Conservation (phyloP, 2,113 vertebrate genomes). For the Oceanodroma tethys region DNA sequence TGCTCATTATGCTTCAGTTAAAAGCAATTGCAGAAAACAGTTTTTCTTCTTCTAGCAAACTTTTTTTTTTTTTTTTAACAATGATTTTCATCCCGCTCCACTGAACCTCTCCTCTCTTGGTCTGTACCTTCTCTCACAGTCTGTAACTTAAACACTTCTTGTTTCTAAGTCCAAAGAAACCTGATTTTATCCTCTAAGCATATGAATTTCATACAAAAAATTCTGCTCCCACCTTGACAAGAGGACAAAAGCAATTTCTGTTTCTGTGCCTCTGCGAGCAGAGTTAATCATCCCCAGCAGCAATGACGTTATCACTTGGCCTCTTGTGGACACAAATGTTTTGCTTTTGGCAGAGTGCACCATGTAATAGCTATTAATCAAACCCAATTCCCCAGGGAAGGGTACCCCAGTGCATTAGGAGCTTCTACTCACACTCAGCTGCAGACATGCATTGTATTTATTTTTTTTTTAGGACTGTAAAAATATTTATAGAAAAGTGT, state of each 20-base stretch:
- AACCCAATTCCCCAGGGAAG: neutral
- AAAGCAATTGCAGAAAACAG: neutral
- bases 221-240: conserved; percentile 9
- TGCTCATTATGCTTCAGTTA: conserved; percentile 1
- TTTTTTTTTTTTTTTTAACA: neutral
- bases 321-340: conserved; percentile 38
- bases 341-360: conserved; percentile 38
- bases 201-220: neutral
- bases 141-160: neutral
- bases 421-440: neutral
- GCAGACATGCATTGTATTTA: neutral
- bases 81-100: neutral
- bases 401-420: neutral
- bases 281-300: conserved; percentile 46
- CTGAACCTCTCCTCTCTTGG: neutral
- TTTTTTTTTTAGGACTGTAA: neutral
- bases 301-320: conserved; percentile 45
- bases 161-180: neutral
- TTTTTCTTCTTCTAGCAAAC: neutral
- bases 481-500: conserved; percentile 22
- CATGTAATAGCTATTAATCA: conserved; percentile 20
- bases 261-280: neutral
- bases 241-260: conserved; percentile 37
- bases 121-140: neutral
- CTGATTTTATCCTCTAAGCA: neutral